Base-by-base conservation (phyloP, 2,113 vertebrate species). In the Neolamprologus sp. region DNA sequence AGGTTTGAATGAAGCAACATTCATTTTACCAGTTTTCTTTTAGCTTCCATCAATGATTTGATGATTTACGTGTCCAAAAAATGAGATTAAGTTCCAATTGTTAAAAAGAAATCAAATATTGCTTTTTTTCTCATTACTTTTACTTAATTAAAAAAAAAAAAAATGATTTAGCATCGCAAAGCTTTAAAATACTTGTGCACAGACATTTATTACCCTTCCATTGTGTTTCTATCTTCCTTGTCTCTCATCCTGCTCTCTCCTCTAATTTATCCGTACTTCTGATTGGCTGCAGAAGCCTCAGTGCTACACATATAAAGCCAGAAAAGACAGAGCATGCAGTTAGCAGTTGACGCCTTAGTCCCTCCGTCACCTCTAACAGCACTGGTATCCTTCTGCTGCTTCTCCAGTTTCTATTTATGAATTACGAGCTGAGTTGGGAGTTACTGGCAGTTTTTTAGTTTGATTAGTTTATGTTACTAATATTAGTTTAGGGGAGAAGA, bases 271-370 rank as follows among this genome's bases (percentile, higher is more conserved):
- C 13, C 1, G 1, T 23, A 45, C 4, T 73, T 23, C 68, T 45
- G 68, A 45, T 45, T 73, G 68, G 37, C 68, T 45, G 40, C 68
- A 45, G 68, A 45, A 73, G 40, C 21, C 40, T 73, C 68, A 26
- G 68, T 3, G 21, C 40, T 26, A 17, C 13, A 26, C 21, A 73
- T 73, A 28, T 16, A 73, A 73, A 73, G 68, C 14, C 9, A 73
- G 14, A 73, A 26, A 73, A 73, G 40, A 26, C 40, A 10, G 21
- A 45, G 65, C 37, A 26, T 45, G 40, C 8, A 26, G 21, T 73
- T 73, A 16, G 68, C 21, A 26, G 68, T 26, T 73, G 68, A 10
- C 5, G 4, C 6, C 8, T 73, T 9, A 45, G 68, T 26, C 21
- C 40, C 40, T 3, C 68, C 21, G 3, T 28, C 37, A 26, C 23